Evolutionary conservation across 2,888 invertebrate genomes (phyloP).

Genomic region (Tridacna gigas): DNA sequence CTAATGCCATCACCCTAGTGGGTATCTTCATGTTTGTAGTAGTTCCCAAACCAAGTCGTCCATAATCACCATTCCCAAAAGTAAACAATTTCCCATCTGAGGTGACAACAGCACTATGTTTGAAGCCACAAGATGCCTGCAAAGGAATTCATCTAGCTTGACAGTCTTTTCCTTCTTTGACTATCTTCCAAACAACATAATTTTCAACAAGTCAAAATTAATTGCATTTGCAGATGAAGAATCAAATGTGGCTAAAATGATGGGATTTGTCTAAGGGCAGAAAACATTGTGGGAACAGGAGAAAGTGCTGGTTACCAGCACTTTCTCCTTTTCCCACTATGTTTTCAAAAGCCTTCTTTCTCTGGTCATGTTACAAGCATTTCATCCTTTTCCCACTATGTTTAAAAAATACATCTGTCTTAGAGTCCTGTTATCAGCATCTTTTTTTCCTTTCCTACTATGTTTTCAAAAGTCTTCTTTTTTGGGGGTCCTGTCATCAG

Average conservation of each 20-base stretch:
- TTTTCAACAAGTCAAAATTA: no score
- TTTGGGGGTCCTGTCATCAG: no score
- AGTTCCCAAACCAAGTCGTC: slow-evolving; percentile 87
- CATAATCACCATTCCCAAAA: slow-evolving; percentile 89
- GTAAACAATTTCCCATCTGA: slow-evolving; percentile 88
- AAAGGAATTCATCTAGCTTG: slow-evolving; percentile 15
- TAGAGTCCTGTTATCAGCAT: no score
- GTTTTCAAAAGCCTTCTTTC: no score
- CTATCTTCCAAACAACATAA: no score
- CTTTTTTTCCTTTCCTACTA: background rate
- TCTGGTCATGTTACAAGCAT: no score
- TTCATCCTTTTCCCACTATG: no score
- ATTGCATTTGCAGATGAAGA: no score
- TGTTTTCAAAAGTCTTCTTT: no score
- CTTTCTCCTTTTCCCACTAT: background rate
- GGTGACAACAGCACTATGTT: slow-evolving; percentile 89
- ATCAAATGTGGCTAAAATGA: no score
- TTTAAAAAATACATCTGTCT: no score
- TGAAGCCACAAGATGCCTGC: slow-evolving; percentile 88
- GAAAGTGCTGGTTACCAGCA: background rate
- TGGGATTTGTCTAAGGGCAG: background rate
- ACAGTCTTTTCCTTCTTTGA: no score
- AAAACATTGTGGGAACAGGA: background rate
- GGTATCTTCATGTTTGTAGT: slow-evolving; percentile 88
- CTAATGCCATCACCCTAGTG: slow-evolving; percentile 87